A percentile compares a stretch with the other conserved stretches of the same genome.
Evolutionary conservation across 2,888 invertebrate species (phyloP).

Genomic region (Tenodera sinensis): DNA sequence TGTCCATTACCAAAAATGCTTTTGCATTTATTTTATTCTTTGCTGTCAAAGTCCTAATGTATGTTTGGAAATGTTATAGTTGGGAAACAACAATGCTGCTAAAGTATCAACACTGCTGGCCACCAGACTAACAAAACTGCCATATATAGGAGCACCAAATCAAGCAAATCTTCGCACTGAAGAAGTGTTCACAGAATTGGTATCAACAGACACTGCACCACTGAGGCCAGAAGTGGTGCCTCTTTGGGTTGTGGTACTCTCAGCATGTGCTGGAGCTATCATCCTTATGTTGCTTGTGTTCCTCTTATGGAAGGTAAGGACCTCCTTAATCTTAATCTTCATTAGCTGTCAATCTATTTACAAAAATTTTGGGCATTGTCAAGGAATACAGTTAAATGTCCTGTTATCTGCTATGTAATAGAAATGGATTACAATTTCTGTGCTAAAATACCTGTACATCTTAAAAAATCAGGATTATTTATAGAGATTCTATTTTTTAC

Average conservation of each 20-base stretch:
- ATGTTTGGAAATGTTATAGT: constrained; percentile 38
- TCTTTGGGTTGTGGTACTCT: constrained; percentile 81
- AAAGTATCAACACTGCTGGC: constrained; percentile 74
- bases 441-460: too few relatives aligned
- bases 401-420: not conserved
- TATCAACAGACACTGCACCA: constrained; percentile 59
- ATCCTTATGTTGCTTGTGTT: constrained; percentile 74
- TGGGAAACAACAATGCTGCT: constrained; percentile 52
- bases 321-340: too few relatives aligned
- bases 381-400: too few relatives aligned
- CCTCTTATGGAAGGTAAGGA: constrained; percentile 71
- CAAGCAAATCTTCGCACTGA: constrained; percentile 21
- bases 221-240: constrained; percentile 69
- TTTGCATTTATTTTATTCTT: too few relatives aligned
- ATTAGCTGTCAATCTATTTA: too few relatives aligned
- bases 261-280: constrained; percentile 77
- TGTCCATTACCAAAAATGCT: too few relatives aligned
- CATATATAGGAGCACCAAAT: constrained; percentile 64
- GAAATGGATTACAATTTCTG: too few relatives aligned
- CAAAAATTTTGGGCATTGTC: too few relatives aligned
- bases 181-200: constrained; percentile 44
- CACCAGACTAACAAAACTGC: constrained; percentile 68
- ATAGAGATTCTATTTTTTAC: too few relatives aligned
- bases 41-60: too few relatives aligned
- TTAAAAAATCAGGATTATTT: too few relatives aligned